A percentile compares a stretch with the other conserved stretches of the same genome.
These are phyloP conservation scores for Oasisia sp. DNA, from an alignment of 2,888 invertebrate species.

Conservation along the genomic window DNA sequence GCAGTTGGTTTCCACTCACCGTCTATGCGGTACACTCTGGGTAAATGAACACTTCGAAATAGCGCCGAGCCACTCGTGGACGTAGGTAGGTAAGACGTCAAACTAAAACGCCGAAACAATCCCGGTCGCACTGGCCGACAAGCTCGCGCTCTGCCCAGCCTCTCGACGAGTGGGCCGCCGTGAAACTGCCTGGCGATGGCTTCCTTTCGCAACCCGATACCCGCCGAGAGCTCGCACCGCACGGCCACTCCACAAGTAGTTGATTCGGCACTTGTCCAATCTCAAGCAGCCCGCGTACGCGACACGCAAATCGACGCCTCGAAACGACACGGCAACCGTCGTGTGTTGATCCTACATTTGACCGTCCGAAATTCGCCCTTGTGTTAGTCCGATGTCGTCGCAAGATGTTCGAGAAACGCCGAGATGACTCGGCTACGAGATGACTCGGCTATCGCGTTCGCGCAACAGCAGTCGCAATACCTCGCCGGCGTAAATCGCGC, in stretches of 20 bases:
- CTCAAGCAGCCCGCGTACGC: background rate
- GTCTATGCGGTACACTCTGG: background rate
- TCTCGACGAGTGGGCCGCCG: background rate
- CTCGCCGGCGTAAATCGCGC: background rate
- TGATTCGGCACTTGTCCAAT: background rate
- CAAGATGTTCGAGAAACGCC: background rate
- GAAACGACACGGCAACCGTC: background rate
- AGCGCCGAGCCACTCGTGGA: background rate
- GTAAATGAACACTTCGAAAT: background rate
- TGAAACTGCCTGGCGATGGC: background rate
- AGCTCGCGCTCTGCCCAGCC: background rate
- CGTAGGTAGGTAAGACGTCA: background rate
- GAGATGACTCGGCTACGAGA: background rate
- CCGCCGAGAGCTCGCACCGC: background rate
- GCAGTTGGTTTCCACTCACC: background rate
- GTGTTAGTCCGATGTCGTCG: background rate
- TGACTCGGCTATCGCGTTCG: background rate
- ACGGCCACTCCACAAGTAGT: background rate
- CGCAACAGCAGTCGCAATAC: background rate
- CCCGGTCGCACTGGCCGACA: background rate
- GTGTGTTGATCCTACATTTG: background rate
- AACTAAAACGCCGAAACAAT: background rate
- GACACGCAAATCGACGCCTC: background rate
- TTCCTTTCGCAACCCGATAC: background rate
- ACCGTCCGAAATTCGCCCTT: background rate